Conservation (phyloP, 2,888 invertebrate species). For the Amiota minor region DNA sequence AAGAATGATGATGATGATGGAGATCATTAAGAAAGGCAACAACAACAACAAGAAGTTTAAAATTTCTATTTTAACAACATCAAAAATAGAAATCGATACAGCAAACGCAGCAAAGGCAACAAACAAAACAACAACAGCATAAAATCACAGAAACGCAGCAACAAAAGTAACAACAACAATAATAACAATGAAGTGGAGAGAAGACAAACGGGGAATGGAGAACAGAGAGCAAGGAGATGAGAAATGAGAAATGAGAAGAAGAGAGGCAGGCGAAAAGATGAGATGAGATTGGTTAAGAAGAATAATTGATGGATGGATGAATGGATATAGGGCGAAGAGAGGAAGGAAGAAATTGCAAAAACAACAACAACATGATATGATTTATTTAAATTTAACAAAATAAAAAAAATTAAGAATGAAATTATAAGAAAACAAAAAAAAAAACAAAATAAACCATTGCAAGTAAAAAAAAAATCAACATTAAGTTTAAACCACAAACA, state of each 20-base stretch:
- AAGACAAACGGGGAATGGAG: neutral
- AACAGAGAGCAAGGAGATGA: neutral
- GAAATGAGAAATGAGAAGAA: no score
- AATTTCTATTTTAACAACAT: neutral
- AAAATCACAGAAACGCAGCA: neutral
- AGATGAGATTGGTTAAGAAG: neutral
- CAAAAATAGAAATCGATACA: neutral
- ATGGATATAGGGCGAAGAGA: neutral
- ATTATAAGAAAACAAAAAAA: conserved; percentile 26
- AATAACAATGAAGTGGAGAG: neutral
- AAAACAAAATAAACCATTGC: conserved; percentile 24
- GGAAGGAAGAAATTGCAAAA: neutral
- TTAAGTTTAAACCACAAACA: conserved; percentile 27
- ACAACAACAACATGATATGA: conserved; percentile 2
- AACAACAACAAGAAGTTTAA: conserved; percentile 24
- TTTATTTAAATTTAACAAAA: conserved; percentile 24
- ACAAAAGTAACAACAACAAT: conserved; percentile 1
- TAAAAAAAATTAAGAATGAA: conserved; percentile 14
- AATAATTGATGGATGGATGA: neutral
- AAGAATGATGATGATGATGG: neutral
- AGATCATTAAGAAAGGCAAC: conserved; percentile 6
- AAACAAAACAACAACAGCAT: neutral
- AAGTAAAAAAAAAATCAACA: conserved; percentile 20
- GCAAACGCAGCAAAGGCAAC: neutral
- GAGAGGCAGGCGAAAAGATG: no score